phyloP scores from a whole-genome alignment of 2,113 vertebrate genomes.

The Serilophus lunatus region DNA sequence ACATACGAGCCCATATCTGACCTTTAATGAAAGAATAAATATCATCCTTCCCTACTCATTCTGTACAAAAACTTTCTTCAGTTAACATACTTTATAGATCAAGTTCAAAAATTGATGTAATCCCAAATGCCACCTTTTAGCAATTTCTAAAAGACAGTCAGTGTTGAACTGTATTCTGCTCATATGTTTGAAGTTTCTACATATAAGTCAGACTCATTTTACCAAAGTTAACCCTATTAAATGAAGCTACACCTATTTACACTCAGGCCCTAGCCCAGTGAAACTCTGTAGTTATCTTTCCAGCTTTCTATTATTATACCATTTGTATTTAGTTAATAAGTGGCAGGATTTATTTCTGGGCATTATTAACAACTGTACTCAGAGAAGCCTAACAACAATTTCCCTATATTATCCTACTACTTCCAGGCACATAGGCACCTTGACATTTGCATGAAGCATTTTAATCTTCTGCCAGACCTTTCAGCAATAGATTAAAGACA shows the following conservation, averaged over 20 bases:
- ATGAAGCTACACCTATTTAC: background rate
- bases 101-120: background rate
- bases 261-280: background rate
- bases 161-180: background rate
- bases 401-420: background rate
- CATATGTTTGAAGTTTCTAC: background rate
- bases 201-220: background rate
- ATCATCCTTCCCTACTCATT: background rate
- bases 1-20: background rate
- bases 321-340: background rate
- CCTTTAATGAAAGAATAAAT: background rate
- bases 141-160: background rate
- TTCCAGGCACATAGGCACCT: background rate
- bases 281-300: background rate
- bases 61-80: background rate
- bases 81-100: background rate
- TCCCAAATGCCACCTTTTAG: background rate
- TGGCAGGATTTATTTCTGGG: background rate
- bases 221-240: background rate
- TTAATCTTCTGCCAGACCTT: background rate
- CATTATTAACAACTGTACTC: background rate
- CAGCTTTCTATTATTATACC: background rate
- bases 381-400: background rate
- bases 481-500: background rate
- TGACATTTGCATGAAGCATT: constrained; percentile 23